Conservation (phyloP, 2,888 invertebrate genomes). For the Glaucopsyche alexis region DNA sequence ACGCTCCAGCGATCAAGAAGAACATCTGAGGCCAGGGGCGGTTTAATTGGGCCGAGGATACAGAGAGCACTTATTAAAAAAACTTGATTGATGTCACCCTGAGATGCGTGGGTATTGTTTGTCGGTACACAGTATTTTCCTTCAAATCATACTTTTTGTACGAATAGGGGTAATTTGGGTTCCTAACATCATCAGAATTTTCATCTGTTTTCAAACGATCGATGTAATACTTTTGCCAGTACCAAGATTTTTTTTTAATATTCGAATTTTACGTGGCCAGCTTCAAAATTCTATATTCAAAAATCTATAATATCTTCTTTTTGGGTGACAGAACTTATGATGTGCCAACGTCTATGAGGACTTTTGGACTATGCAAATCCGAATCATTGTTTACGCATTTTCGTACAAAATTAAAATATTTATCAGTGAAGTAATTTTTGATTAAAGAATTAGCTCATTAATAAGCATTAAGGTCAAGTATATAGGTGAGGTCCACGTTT, state of each 20-base stretch:
- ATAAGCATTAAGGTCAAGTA: constrained; percentile 25
- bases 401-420: constrained; percentile 25
- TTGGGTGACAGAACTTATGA: not conserved
- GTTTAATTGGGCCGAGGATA: constrained; percentile 74
- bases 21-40: constrained; percentile 76
- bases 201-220: too few relatives aligned
- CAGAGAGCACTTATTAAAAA: constrained; percentile 47
- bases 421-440: constrained; percentile 15
- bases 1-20: constrained; percentile 79
- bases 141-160: not conserved
- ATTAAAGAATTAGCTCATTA: constrained; percentile 15
- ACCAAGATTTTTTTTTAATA: too few relatives aligned
- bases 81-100: constrained; percentile 45
- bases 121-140: not conserved
- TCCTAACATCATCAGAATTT: too few relatives aligned
- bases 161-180: not conserved
- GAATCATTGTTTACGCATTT: constrained; percentile 9
- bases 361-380: constrained; percentile 14
- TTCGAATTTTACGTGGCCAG: too few relatives aligned
- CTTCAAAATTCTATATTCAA: too few relatives aligned
- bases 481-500: not conserved
- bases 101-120: constrained; percentile 31
- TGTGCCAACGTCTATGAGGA: not conserved
- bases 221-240: not conserved
- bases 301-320: too few relatives aligned